Evolutionary conservation across 1,140 invertebrate species (phyloP).

Genomic region (Phortica variegata): DNA sequence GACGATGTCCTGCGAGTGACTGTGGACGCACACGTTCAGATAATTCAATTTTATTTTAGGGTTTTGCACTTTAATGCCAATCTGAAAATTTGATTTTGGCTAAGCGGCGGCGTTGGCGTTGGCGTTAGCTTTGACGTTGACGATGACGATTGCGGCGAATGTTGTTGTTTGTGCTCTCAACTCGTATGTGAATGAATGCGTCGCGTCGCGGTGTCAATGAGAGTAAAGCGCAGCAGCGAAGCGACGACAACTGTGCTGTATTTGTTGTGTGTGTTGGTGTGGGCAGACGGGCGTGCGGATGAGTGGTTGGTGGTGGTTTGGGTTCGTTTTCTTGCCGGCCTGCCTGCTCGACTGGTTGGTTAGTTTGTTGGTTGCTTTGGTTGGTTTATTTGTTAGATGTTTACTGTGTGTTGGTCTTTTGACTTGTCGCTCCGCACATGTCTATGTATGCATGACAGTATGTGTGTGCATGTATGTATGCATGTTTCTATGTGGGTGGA

Average conservation of each 20-base stretch:
- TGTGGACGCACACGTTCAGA: conserved; percentile 45
- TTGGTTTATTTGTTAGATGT: conserved; percentile 49
- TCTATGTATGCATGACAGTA: conserved; percentile 7
- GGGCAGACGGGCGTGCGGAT: not conserved
- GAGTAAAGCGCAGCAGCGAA: conserved; percentile 16
- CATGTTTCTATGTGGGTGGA: conserved; percentile 43
- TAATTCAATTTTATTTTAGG: conserved; percentile 57
- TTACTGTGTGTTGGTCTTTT: conserved; percentile 30
- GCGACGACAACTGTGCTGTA: not conserved
- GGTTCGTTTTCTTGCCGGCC: not conserved
- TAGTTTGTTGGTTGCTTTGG: conserved; percentile 5
- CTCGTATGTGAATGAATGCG: conserved; percentile 9
- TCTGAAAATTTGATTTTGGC: conserved; percentile 52
- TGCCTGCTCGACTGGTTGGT: not conserved
- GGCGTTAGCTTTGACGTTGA: conserved; percentile 4
- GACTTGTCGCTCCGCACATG: conserved; percentile 34
- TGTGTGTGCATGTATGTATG: conserved; percentile 7
- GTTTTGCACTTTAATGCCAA: conserved; percentile 56
- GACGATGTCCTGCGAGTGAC: conserved; percentile 56
- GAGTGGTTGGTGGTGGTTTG: conserved; percentile 3
- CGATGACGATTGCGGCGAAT: conserved; percentile 11
- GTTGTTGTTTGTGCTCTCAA: conserved; percentile 11
- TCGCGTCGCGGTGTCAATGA: conserved; percentile 14
- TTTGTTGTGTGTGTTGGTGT: not conserved
- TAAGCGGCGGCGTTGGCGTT: conserved; percentile 25